Base-by-base conservation (phyloP, 1,140 invertebrate species). In the Calephelis virginiensis region DNA sequence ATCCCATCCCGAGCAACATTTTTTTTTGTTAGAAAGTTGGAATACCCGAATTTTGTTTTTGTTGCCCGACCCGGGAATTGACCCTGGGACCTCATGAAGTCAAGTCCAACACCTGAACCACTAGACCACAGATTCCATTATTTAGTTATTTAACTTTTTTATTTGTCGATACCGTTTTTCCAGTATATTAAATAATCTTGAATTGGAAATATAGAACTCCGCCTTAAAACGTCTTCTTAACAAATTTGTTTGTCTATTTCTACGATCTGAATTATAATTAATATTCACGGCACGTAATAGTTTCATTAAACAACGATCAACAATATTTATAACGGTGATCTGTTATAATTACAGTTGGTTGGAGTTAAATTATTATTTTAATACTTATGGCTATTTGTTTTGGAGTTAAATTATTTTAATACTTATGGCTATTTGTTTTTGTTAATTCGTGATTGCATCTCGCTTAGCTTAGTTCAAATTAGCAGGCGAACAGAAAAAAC, bases 291-390 rank as follows among this genome's bases (percentile, higher is more conserved):
- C 63, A 17, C 48, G 9, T 50, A 13, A 50, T 50, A 50, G n/a
- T 50, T 53, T 53, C 9, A 10, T 53, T 28, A n/a, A 53, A 28
- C 49, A 53, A 53, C 14, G 2, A 28, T 53, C 49, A 28, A 53
- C 9, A 8, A 53, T 53, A 53, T 53, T 53, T 53, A 53, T 59
- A 63, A 46, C 63, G 60, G 63, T 64, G 48, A 76, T 81, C 76
- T 74, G 77, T 80, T 83, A 80, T 73, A 73, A 80, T 79, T 80
- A 81, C 43, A 66, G 74, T 78, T 75, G 66, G 70, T 77, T 76
- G 76, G 67, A 67, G 56, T 65, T 77, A 77, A 80, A 75, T 75
- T 77, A 53, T 53, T 53, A 28, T 53, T 53, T 53, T 28, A 53
- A 53, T 53, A 53, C 50, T 53, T 53, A 53, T 8, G 63, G 11